Conservation (phyloP, 2,888 invertebrate genomes). For the Scrobipalpa costella region DNA sequence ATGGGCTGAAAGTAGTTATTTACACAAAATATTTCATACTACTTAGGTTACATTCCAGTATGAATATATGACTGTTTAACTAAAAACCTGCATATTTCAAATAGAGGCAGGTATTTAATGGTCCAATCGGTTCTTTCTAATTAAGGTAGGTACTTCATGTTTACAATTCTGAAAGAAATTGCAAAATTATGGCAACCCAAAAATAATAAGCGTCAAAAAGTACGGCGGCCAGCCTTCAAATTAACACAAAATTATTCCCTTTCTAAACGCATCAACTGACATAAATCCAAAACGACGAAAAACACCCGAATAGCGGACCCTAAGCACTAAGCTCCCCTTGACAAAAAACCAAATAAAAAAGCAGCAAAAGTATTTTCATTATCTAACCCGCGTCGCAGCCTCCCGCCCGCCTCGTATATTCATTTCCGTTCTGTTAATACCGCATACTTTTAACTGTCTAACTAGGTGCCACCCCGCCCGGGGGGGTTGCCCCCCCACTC, state of each 20-base stretch:
- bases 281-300: constrained; percentile 10
- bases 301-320: constrained; percentile 6
- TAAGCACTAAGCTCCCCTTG: constrained; percentile 34
- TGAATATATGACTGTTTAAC: no score
- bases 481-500: constrained; percentile 44
- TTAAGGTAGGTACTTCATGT: no score
- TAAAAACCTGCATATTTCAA: no score
- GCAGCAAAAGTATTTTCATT: constrained; percentile 76
- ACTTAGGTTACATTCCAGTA: no score
- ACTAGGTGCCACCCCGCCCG: constrained; percentile 64
- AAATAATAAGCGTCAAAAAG: neutral
- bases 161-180: neutral
- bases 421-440: constrained; percentile 81
- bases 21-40: no score
- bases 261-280: constrained; percentile 12
- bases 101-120: no score
- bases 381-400: constrained; percentile 74
- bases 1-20: no score
- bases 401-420: constrained; percentile 78
- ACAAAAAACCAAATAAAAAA: constrained; percentile 53
- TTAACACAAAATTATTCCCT: constrained; percentile 9
- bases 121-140: no score
- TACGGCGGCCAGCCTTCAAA: neutral
- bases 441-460: constrained; percentile 82
- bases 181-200: neutral